Percentiles rank a stretch among this genome's conserved stretches.
phyloP scores from a whole-genome alignment of 2,113 vertebrate genomes.

The Gallinago jamesoni region DNA sequence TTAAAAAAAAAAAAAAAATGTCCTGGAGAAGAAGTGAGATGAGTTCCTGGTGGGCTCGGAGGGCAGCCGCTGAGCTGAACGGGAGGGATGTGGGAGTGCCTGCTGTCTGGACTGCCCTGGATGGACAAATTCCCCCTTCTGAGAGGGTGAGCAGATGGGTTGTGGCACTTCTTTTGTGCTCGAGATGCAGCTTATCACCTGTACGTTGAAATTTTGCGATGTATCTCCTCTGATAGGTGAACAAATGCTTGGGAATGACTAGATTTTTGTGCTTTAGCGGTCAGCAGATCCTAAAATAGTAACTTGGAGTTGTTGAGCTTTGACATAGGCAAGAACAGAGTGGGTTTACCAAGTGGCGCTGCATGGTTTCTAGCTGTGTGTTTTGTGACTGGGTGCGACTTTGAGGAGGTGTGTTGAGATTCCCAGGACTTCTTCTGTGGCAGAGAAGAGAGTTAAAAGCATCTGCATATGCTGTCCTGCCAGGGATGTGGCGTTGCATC shows the following conservation, averaged over 20 bases:
- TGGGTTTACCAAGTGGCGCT: background rate
- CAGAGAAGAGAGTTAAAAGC: background rate
- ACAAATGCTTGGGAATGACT: background rate
- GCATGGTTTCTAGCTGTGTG: background rate
- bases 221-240: background rate
- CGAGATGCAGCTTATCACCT: background rate
- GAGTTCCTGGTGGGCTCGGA: background rate
- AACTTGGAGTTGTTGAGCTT: background rate
- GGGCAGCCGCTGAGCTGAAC: background rate
- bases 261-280: background rate
- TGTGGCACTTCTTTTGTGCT: background rate
- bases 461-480: background rate
- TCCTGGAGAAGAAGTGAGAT: no score
- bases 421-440: background rate
- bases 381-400: background rate
- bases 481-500: background rate
- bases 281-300: background rate
- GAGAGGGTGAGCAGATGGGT: background rate
- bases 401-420: conserved; percentile 18
- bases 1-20: background rate
- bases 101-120: background rate
- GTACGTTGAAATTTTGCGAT: background rate
- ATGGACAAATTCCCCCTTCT: background rate
- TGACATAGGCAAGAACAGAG: background rate
- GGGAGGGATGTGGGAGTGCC: fast-evolving